phyloP scores from a whole-genome alignment of 2,888 invertebrate genomes.

The Pollenia labialis region DNA sequence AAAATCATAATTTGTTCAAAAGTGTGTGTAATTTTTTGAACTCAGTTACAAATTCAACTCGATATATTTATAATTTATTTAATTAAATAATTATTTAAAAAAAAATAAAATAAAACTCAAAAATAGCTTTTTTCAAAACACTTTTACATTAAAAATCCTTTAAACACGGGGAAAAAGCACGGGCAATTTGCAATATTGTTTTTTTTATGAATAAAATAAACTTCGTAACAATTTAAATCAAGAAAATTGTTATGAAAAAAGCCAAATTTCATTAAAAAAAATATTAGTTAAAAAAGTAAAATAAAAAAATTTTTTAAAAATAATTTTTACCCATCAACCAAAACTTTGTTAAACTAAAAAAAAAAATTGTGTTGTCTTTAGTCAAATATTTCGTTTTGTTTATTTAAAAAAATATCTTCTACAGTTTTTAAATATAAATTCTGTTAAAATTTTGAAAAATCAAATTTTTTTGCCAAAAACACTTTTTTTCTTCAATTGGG shows the following conservation, averaged over 20 bases:
- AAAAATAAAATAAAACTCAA: background rate
- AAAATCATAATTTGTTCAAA: conserved; percentile 40
- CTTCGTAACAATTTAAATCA: conserved; percentile 67
- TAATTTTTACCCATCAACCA: conserved; percentile 16
- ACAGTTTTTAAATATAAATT: conserved; percentile 40
- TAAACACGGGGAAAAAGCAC: background rate
- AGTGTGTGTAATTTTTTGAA: conserved; percentile 77
- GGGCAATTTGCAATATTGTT: conserved; percentile 63
- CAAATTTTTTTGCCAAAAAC: background rate
- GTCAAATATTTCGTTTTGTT: conserved; percentile 69
- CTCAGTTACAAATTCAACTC: conserved; percentile 80
- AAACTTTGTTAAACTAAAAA: conserved; percentile 46
- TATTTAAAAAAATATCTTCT: conserved; percentile 14
- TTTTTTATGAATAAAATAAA: conserved; percentile 22
- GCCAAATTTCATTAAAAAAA: conserved; percentile 47
- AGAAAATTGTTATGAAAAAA: conserved; percentile 70
- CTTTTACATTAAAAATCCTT: conserved; percentile 1
- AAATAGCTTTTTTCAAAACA: conserved; percentile 21
- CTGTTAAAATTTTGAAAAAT: conserved; percentile 23
- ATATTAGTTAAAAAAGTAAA: conserved; percentile 46
- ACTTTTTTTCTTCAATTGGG: conserved; percentile 37
- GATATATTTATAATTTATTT: conserved; percentile 76
- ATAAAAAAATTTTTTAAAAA: background rate
- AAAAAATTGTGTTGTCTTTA: conserved; percentile 55
- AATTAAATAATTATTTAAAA: conserved; percentile 35